Evolutionary conservation across 1,140 invertebrate species (phyloP), one percentile per base, ranked within the genome.

Genomic region (Aphaenogaster rudis): DNA sequence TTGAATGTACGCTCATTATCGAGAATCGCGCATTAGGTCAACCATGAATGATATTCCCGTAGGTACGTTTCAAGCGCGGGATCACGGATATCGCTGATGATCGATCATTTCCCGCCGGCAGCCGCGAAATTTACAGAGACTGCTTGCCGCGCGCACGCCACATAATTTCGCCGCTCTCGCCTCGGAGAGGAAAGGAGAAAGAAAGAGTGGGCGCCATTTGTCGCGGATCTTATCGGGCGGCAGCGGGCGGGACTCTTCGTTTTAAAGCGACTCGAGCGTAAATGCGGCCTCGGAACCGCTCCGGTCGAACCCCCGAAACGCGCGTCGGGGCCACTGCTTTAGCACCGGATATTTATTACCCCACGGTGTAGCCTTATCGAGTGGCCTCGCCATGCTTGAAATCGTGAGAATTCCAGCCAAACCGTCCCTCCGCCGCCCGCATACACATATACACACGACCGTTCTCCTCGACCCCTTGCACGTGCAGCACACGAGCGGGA

Each of bases 341-440:
- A 82, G 54, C 69, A 50, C 15, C 7, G 69, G 78, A 88, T 88
- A 90, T 90, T 90, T 90, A 90, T 88, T 90, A 64, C 71, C 57
- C 42, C 13, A 48, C 54, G 11, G 81, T 81, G n/a, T 84, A 85
- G 61, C 82, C 77, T 88, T 90, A 90, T 90, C 89, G 89, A 90
- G 57, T 90, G 84, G 66, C 67, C 66, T 54, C 39, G 45, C 69
- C 61, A 80, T 86, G 72, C 71, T 57, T 69, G 52, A 88, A 90
- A 87, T 87, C 85, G 85, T 74, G 88, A 79, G 85, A 89, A 89
- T 89, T 90, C 74, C 89, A 87, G 61, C 61, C 81, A 87, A 84
- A 82, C 69, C 61, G 36, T 42, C 11, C 36, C 48, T 13, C 36
- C 52, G 48, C n/a, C 64, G 21, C 42, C 42, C 33, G 50, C 33